phyloP scores from a whole-genome alignment of 2,113 vertebrate genomes.

The Syngnathus floridae region DNA sequence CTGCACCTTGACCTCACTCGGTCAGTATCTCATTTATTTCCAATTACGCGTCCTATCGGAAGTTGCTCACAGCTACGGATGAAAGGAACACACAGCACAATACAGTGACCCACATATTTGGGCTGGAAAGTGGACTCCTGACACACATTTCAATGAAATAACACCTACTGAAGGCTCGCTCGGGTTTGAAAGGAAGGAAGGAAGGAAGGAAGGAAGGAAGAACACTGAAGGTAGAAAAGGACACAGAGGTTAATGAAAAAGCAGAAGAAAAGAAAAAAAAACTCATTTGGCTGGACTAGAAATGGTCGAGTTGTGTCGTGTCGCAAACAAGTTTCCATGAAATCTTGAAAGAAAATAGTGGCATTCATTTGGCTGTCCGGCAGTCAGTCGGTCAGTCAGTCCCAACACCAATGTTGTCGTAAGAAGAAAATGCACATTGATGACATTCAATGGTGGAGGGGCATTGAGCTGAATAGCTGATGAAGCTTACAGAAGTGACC shows the following conservation, averaged over 20 bases:
- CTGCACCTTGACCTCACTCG: neutral
- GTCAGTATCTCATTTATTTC: too few species aligned
- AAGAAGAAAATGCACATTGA: neutral
- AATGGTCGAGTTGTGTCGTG: neutral
- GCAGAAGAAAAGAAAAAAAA: neutral
- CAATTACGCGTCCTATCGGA: neutral
- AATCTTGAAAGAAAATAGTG: neutral
- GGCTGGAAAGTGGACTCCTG: conserved; percentile 15
- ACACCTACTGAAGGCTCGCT: neutral
- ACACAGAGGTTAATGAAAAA: neutral
- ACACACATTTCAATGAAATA: conserved; percentile 4
- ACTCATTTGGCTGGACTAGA: rapidly evolving
- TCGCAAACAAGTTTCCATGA: neutral
- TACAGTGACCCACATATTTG: conserved; percentile 36
- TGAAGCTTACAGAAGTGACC: conserved; percentile 32
- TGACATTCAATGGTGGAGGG: neutral
- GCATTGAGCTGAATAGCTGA: neutral
- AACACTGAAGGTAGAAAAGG: neutral
- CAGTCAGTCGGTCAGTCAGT: too few species aligned
- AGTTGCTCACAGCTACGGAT: neutral
- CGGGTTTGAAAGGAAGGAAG: neutral
- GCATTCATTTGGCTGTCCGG: too few species aligned
- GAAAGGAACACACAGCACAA: neutral
- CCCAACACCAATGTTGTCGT: neutral
- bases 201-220: too few species aligned